Evolutionary conservation across 1,140 invertebrate genomes (phyloP).

Genomic region (Bombus haemorrhoidalis): DNA sequence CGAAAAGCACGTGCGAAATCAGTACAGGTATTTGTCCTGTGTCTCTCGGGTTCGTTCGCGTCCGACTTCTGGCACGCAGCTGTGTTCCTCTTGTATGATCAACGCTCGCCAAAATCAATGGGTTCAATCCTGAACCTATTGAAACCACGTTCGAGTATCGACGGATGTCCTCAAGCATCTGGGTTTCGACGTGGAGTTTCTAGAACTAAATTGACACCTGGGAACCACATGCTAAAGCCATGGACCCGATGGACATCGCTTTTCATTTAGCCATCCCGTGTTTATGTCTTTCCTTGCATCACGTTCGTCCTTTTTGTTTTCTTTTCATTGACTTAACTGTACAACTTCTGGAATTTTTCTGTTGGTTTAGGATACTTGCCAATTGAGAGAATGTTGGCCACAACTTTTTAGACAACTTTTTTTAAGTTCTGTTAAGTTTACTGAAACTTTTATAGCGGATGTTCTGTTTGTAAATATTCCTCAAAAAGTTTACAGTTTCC

Average conservation of each 20-base stretch:
- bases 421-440: too few relatives aligned
- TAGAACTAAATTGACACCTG: conserved; percentile 72
- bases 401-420: too few relatives aligned
- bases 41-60: conserved; percentile 3
- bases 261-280: conserved; percentile 36
- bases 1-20: conserved; percentile 16
- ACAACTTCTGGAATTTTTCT: background rate
- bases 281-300: conserved; percentile 28
- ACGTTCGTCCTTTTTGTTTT: background rate
- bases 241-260: background rate
- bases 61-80: conserved; percentile 57
- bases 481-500: too few relatives aligned
- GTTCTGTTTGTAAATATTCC: too few relatives aligned
- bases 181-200: conserved; percentile 45
- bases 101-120: conserved; percentile 63
- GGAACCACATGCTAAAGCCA: conserved; percentile 69
- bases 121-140: conserved; percentile 62
- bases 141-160: conserved; percentile 42
- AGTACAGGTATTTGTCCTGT: conserved; percentile 15
- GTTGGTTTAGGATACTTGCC: background rate
- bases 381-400: too few relatives aligned
- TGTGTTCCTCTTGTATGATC: conserved; percentile 55
- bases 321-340: background rate
- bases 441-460: too few relatives aligned
- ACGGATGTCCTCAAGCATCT: conserved; percentile 58